Conservation (phyloP, 2,797 vertebrate genomes). For the Adrianichthys oophorus region DNA sequence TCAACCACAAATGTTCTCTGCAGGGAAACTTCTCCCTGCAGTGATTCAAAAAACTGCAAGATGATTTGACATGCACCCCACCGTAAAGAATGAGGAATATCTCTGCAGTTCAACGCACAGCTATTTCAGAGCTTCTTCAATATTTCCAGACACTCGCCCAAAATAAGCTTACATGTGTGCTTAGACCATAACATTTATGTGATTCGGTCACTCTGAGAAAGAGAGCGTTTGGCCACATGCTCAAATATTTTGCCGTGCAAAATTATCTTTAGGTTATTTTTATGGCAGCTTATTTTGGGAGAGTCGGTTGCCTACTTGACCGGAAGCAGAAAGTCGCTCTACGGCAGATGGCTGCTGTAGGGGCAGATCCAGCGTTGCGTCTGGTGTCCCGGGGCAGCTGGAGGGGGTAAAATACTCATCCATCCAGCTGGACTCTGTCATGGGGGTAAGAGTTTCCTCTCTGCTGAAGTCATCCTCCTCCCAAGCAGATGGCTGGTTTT, state of each 20-base stretch:
- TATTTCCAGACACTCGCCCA: constrained; percentile 44
- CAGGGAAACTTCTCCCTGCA: constrained; percentile 35
- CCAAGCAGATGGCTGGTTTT: constrained; percentile 53
- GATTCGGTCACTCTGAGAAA: constrained; percentile 9
- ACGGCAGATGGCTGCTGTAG: constrained; percentile 68
- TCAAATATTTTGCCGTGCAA: constrained; percentile 35
- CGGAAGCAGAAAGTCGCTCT: constrained; percentile 88
- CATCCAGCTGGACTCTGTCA: constrained; percentile 77
- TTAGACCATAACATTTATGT: background rate
- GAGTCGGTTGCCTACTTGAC: constrained; percentile 84
- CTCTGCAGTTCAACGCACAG: constrained; percentile 32
- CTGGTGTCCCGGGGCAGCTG: constrained; percentile 64
- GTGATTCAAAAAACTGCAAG: constrained; percentile 43
- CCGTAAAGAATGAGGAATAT: constrained; percentile 34
- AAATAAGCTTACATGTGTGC: constrained; percentile 54
- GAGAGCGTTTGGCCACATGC: constrained; percentile 12
- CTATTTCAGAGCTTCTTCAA: constrained; percentile 23
- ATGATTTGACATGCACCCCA: constrained; percentile 70
- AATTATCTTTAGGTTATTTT: constrained; percentile 21
- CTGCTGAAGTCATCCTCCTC: constrained; percentile 62
- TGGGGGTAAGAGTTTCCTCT: constrained; percentile 64
- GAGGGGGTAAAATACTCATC: constrained; percentile 74
- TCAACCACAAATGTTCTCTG: constrained; percentile 39
- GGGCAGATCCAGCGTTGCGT: constrained; percentile 71
- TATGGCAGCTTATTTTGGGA: constrained; percentile 67